Base-by-base conservation (phyloP, 2,113 vertebrate species). In the Gambusia affinis region DNA sequence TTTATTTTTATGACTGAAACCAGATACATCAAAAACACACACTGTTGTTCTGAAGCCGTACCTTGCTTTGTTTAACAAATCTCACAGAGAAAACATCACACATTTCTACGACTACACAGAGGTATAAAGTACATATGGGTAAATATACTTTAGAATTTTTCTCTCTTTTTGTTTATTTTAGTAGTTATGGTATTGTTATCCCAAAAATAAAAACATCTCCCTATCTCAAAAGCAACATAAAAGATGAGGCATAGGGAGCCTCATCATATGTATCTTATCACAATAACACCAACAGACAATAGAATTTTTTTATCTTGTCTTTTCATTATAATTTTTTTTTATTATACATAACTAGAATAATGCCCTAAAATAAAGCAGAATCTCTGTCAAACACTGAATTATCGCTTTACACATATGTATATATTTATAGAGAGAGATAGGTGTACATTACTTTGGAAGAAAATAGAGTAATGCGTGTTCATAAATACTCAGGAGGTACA, bases 331-430 rank as follows among this genome's bases (percentile, higher is more conserved):
- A 79, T 78, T 19, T 70, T 77, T 80, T 19, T 73, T 64, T 85
- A 77, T 37, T 37, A 42, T 88, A 92, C 77, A 91, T 70, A 87
- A 90, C 76, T 85, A 89, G 78, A 76, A 51, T 82, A 93, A 92
- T 91, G 78, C 87, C 83, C 86, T 89, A 88, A 92, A 93, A 94
- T 95, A 93, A 95, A 94, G 93, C 89, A 90, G 89, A 92, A 93
- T 94, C 17, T 76, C 69, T 64, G 57, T 35, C 42, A 30, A 88
- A 90, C 86, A 90, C 79, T 85, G 35, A 91, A 90, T 87, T 90
- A 85, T 75, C 89, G 85, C 90, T 91, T 89, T 92, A 91, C 78
- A 88, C 76, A 64, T 89, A 89, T 91, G 79, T 80, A 84, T 81
- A 84, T 89, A 89, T 91, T 81, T 80, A 84, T 81, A 84, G 75